These are phyloP conservation scores for Lapara coniferarum DNA, from an alignment of 2,888 invertebrate genomes.

Conservation along the genomic window DNA sequence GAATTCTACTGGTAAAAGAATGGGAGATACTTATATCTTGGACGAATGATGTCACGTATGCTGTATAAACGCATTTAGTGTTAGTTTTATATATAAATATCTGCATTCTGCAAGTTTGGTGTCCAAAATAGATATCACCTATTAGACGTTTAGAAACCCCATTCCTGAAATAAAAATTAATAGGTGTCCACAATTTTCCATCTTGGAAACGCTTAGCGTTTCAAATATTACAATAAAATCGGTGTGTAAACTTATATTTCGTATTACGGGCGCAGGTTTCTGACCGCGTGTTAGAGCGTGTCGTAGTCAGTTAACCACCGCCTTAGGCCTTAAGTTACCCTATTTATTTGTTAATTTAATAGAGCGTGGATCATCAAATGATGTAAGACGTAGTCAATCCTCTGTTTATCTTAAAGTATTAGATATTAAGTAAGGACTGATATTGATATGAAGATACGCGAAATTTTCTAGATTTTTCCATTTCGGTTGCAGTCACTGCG, in stretches of 20 bases:
- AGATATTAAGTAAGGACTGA: conserved; percentile 81
- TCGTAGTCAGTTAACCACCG: conserved; percentile 36
- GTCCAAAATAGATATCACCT: conserved; percentile 8
- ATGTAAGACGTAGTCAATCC: conserved; percentile 47
- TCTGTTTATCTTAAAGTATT: conserved; percentile 46
- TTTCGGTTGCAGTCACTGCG: conserved; percentile 49
- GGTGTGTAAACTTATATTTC: conserved; percentile 31
- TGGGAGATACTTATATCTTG: not conserved
- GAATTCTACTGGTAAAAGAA: not conserved
- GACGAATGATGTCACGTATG: conserved; percentile 8
- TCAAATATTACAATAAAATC: not conserved
- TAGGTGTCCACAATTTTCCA: not conserved
- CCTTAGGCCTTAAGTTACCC: conserved; percentile 60
- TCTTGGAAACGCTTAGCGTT: conserved; percentile 15
- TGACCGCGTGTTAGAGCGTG: conserved; percentile 27
- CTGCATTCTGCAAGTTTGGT: conserved; percentile 11
- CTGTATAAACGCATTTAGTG: conserved; percentile 19
- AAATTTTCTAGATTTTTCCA: conserved; percentile 36
- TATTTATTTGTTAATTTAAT: conserved; percentile 66
- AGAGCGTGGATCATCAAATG: conserved; percentile 36
- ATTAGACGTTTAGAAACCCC: conserved; percentile 10
- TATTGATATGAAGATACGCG: conserved; percentile 69
- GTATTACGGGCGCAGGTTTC: conserved; percentile 27
- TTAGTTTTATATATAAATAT: conserved; percentile 18
- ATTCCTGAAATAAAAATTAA: not conserved